A percentile compares a stretch with the other conserved stretches of the same genome.
These are phyloP conservation scores for Dynastes tityus DNA, from an alignment of 2,888 invertebrate genomes.

Conservation along the genomic window DNA sequence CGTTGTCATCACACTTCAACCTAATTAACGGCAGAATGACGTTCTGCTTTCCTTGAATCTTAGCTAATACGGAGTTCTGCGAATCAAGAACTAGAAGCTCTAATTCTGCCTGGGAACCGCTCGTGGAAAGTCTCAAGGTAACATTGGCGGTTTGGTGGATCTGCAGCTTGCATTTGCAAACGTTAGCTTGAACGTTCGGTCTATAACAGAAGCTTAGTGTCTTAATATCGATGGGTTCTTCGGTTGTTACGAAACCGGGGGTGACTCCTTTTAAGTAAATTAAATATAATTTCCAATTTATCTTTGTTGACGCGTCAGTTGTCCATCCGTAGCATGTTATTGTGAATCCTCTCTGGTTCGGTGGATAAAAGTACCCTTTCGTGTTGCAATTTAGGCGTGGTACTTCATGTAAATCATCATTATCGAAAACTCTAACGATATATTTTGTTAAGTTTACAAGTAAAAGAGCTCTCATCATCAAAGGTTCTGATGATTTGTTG, in stretches of 20 bases:
- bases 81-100: conserved; percentile 55
- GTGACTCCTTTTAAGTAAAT: conserved; percentile 54
- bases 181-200: conserved; percentile 56
- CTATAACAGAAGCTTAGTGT: conserved; percentile 53
- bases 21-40: conserved; percentile 57
- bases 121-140: conserved; percentile 57
- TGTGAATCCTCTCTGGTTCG: conserved; percentile 65
- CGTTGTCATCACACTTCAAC: conserved; percentile 17
- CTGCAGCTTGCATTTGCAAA: conserved; percentile 56
- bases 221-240: conserved; percentile 34
- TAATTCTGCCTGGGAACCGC: conserved; percentile 54
- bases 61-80: conserved; percentile 51
- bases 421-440: conserved; percentile 64
- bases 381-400: conserved; percentile 60
- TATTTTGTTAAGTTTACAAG: conserved; percentile 60
- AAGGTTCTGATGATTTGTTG: conserved; percentile 55
- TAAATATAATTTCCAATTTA: conserved; percentile 61
- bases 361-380: conserved; percentile 57
- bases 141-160: conserved; percentile 54
- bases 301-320: conserved; percentile 40
- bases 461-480: conserved; percentile 60
- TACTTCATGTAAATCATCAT: conserved; percentile 63
- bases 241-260: conserved; percentile 13
- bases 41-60: conserved; percentile 54
- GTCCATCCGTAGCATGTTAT: conserved; percentile 65